Conservation (phyloP, 2,888 invertebrate species). For the Dynastes grantii region DNA sequence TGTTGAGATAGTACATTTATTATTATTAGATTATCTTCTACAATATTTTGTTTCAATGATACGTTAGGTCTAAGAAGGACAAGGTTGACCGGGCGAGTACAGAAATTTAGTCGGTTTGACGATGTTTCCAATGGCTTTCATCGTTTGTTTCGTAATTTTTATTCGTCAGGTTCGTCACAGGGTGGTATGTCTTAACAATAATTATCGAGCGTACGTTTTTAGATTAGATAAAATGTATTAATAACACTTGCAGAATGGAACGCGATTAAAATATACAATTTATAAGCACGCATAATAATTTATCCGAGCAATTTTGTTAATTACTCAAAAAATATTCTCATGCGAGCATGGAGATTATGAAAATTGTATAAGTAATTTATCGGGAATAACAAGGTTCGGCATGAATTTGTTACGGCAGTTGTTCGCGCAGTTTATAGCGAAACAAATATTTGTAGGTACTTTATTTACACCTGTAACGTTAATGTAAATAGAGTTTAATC, state of each 20-base stretch:
- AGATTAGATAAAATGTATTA: slow-evolving; percentile 35
- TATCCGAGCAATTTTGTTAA: no score
- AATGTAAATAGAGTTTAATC: slow-evolving; percentile 12
- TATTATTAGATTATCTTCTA: no score
- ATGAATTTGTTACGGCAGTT: neutral
- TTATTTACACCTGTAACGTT: slow-evolving; percentile 17
- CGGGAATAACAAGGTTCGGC: neutral
- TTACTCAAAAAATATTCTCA: neutral
- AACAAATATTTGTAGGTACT: slow-evolving; percentile 17
- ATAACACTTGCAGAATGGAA: slow-evolving; percentile 1
- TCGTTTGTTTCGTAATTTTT: neutral
- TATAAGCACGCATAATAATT: neutral
- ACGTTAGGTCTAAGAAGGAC: no score
- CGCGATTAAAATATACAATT: neutral
- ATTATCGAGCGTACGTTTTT: slow-evolving; percentile 8
- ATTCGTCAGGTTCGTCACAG: slow-evolving; percentile 4
- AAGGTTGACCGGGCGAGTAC: no score
- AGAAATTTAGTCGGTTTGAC: no score
- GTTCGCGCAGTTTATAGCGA: neutral
- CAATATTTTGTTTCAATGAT: no score
- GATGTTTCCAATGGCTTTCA: no score
- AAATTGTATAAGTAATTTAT: no score
- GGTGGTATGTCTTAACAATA: slow-evolving; percentile 9
- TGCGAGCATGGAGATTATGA: no score
- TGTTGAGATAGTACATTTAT: no score